Evolutionary conservation across 2,797 vertebrate genomes (phyloP), one percentile per base, ranked within the genome.

Genomic region (Mormyrops boulengeri): DNA sequence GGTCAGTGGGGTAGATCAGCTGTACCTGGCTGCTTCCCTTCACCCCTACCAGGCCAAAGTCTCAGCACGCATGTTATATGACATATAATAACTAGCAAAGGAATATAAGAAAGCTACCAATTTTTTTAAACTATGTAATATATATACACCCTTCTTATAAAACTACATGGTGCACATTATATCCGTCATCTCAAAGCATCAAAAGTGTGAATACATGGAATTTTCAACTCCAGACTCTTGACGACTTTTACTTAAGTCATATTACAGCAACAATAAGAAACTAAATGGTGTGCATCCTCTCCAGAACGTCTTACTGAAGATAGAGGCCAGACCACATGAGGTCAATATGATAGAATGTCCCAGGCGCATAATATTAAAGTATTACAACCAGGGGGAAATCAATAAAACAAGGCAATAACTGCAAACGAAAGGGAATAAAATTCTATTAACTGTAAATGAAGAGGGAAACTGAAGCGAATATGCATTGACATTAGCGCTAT

Each of bases 391-490:
- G 26, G 44, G 57, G 19, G n/a, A 62, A 62, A 44, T 34, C 34
- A 57, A 53, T 34, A 87, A 88, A 88, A 62, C 87, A 62, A 19
- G 38, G 55, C 52, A 55, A 87, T 87, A 87, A 87, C 50, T 55
- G 53, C 26, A 73, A 66, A 77, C 30, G 34, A 34, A 88, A 77
- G 62, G 26, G 44, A 88, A 88, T 73, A 17, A 60, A 80, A 44
- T 53, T 17, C 14, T 44, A 80, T n/a, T 34, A 53, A 44, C 55
- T 88, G 55, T 41, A 88, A 89, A 26, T 11, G 53, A 82, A 89
- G 49, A 89, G 49, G 50, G 41, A 55, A 26, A 44, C 34, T 55
- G 19, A 84, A 12, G 52, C 9, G 52, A 89, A 38, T 52, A 89
- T 38, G 19, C 50, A 82, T n/a, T 49, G 22, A 66, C 80, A 86